phyloP scores from a whole-genome alignment of 2,797 vertebrate species.

The Hippopotamyrus pictus region DNA sequence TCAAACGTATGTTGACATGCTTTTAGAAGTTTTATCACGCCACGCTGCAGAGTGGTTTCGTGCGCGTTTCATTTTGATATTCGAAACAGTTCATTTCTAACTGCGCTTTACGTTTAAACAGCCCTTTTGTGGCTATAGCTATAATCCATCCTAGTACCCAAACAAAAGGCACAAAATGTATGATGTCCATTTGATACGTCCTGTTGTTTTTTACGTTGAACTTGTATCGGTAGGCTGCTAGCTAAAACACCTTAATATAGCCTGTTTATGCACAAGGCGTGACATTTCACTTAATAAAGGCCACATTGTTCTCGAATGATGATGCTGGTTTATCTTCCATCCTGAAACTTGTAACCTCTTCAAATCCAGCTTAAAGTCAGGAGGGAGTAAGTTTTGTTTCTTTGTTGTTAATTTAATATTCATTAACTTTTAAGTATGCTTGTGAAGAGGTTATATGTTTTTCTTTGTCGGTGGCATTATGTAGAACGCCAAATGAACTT shows the following conservation, averaged over 20 bases:
- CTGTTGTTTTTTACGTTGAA: background rate
- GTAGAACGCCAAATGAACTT: background rate
- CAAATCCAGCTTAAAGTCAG: background rate
- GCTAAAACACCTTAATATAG: background rate
- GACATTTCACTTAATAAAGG: background rate
- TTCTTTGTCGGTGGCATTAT: background rate
- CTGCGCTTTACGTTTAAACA: background rate
- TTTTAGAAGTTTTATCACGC: background rate
- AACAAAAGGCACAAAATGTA: background rate
- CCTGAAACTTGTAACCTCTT: background rate
- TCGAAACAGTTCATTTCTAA: background rate
- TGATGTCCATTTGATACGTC: background rate
- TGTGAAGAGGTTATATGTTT: background rate
- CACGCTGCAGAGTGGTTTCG: background rate
- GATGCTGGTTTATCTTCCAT: background rate
- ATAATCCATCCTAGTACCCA: background rate
- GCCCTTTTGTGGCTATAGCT: background rate
- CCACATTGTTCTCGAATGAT: background rate
- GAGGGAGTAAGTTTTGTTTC: background rate
- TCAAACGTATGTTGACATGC: background rate
- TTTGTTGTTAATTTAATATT: background rate
- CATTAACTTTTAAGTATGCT: background rate
- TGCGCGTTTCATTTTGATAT: background rate
- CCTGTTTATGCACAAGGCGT: background rate
- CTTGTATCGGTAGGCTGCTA: background rate